A percentile compares a stretch with the other conserved stretches of the same genome.
phyloP scores from a whole-genome alignment of 2,888 invertebrate genomes.

The Chrysolina oricalcia region DNA sequence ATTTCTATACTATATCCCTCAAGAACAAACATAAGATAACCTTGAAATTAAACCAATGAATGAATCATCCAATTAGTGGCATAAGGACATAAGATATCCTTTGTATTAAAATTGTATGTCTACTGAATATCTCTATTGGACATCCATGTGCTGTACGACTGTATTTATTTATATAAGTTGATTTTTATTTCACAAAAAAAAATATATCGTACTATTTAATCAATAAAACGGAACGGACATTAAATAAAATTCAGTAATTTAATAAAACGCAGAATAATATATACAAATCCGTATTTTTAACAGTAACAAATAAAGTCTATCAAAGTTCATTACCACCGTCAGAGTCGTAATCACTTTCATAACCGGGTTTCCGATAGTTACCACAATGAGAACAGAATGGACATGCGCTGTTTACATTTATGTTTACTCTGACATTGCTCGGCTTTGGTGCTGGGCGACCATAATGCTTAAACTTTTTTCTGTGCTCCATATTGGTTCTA shows the following conservation, averaged over 20 bases:
- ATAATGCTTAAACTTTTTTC: conserved; percentile 72
- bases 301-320: not conserved
- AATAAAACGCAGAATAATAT: not conserved
- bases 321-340: conserved; percentile 33
- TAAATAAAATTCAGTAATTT: not conserved
- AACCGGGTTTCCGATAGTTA: conserved; percentile 49
- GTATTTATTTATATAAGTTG: no score
- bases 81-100: no score
- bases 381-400: conserved; percentile 54
- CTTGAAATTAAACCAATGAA: no score
- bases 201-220: no score
- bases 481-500: conserved; percentile 76
- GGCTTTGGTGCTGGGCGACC: conserved; percentile 57
- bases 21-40: no score
- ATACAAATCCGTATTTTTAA: not conserved
- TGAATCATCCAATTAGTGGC: no score
- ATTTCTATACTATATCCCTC: no score
- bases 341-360: conserved; percentile 56
- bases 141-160: no score
- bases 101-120: no score
- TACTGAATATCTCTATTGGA: no score
- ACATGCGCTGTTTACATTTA: conserved; percentile 47
- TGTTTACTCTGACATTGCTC: conserved; percentile 42
- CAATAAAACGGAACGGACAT: not conserved
- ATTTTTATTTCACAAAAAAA: no score